phyloP scores from a whole-genome alignment of 2,888 invertebrate genomes.

The Volucella inflata region DNA sequence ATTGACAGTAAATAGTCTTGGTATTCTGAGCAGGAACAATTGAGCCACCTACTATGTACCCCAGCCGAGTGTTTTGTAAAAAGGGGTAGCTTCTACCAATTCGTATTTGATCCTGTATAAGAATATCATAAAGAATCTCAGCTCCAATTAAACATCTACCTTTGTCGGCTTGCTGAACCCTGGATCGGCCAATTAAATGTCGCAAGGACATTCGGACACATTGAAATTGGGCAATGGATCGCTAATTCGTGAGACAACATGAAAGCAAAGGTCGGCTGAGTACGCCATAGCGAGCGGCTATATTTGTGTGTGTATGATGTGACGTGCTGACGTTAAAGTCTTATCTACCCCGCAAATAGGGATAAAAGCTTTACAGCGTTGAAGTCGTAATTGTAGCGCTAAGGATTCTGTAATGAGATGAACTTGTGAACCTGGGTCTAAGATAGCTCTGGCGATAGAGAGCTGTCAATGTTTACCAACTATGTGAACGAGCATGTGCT shows the following conservation, averaged over 20 bases:
- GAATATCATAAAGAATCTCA: constrained; percentile 25
- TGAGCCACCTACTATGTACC: constrained; percentile 38
- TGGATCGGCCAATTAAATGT: constrained; percentile 14
- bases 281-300: constrained; percentile 9
- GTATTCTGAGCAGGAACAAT: background rate
- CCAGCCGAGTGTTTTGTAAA: constrained; percentile 43
- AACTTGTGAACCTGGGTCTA: constrained; percentile 28
- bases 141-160: constrained; percentile 2
- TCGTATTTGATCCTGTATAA: constrained; percentile 39
- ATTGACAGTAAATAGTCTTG: background rate
- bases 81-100: constrained; percentile 9
- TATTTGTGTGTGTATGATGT: constrained; percentile 10
- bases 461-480: background rate
- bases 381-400: constrained; percentile 18
- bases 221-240: constrained; percentile 20
- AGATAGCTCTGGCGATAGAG: constrained; percentile 11
- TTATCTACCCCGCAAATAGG: constrained; percentile 24
- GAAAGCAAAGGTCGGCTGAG: constrained; percentile 36
- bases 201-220: background rate
- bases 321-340: constrained; percentile 13
- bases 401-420: constrained; percentile 40
- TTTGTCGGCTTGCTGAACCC: constrained; percentile 3
- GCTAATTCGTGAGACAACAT: constrained; percentile 21
- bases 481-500: background rate
- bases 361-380: background rate